Conservation (phyloP, 2,797 vertebrate species). For the Coranthus polyacanthus region DNA sequence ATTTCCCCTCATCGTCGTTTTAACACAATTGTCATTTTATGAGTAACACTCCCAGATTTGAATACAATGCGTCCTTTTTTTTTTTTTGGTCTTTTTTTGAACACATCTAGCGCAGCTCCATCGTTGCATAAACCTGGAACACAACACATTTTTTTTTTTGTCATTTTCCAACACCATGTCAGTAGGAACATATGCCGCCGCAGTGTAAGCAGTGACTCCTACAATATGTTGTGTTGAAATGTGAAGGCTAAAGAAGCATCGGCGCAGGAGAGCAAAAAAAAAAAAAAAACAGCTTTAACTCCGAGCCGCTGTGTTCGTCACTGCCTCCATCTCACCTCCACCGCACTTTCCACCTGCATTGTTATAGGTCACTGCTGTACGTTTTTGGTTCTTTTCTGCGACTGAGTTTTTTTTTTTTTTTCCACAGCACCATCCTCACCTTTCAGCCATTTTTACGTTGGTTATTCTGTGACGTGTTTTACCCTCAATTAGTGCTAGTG, state of each 20-base stretch:
- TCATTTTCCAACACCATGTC: slow-evolving; percentile 5
- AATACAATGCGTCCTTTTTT: neutral
- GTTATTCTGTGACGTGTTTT: slow-evolving; percentile 7
- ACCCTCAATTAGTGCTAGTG: slow-evolving; percentile 8
- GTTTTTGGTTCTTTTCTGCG: slow-evolving; percentile 41
- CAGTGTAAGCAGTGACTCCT: slow-evolving; percentile 7
- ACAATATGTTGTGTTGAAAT: slow-evolving; percentile 34
- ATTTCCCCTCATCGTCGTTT: too few species aligned
- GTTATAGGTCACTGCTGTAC: slow-evolving; percentile 32
- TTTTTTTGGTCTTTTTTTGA: too few species aligned
- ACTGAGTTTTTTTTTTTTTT: too few species aligned
- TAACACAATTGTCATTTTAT: neutral
- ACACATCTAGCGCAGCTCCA: neutral
- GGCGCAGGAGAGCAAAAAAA: neutral
- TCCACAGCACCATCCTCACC: slow-evolving; percentile 13
- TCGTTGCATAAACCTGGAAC: slow-evolving; percentile 17
- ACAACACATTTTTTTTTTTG: slow-evolving; percentile 19
- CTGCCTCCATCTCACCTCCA: slow-evolving; percentile 18
- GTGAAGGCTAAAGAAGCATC: slow-evolving; percentile 33
- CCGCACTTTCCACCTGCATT: slow-evolving; percentile 22
- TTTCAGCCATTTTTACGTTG: slow-evolving; percentile 23
- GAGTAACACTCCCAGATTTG: too few species aligned
- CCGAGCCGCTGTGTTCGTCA: slow-evolving; percentile 17
- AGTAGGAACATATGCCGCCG: slow-evolving; percentile 23
- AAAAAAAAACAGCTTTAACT: too few species aligned